Base-by-base conservation (phyloP, 2,888 invertebrate species). In the Ornithoptera alexandrae region DNA sequence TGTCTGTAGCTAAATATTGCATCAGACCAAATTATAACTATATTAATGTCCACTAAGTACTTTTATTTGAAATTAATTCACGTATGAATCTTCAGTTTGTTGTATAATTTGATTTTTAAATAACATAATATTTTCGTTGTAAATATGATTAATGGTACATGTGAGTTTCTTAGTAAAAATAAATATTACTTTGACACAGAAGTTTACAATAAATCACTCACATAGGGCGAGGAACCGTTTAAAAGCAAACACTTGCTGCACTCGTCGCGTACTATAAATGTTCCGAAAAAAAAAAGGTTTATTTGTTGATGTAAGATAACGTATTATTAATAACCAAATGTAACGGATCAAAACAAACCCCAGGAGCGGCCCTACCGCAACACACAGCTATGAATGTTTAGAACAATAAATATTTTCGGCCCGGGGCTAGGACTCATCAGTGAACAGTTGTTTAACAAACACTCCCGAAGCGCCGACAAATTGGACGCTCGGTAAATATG, bases 391-490 rank as follows among this genome's bases (percentile, higher is more conserved):
- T 73, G 72, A 75, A 72, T 74, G 75, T 74, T 53, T 79, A 78
- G 73, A 80, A 81, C 78, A 83, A 81, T 79, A 83, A 83, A 83
- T 79, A 79, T 73, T 74, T 53, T 70, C 65, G 70, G 68, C 70
- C 68, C 65, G 70, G 68, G 62, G 69, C 71, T 67, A 66, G 30
- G 64, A 77, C 74, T 75, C 74, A 76, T 75, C 75, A 77, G 64
- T 42, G 72, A 75, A 79, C 79, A 76, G 79, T 81, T 82, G 83
- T 82, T 83, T 77, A 78, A 79, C 82, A 82, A 86, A 86, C 82
- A 83, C 79, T 80, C 75, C 73, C 65, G 72, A 70, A 76, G 75
- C 75, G 77, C 75, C 76, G 77, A 80, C 81, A 83, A 81, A 85
- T 84, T 83, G 81, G 81, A 78, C 78, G 74, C 76, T 77, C 76